Base-by-base conservation (phyloP, 2,888 invertebrate species). In the Chymomyza fuscimana region DNA sequence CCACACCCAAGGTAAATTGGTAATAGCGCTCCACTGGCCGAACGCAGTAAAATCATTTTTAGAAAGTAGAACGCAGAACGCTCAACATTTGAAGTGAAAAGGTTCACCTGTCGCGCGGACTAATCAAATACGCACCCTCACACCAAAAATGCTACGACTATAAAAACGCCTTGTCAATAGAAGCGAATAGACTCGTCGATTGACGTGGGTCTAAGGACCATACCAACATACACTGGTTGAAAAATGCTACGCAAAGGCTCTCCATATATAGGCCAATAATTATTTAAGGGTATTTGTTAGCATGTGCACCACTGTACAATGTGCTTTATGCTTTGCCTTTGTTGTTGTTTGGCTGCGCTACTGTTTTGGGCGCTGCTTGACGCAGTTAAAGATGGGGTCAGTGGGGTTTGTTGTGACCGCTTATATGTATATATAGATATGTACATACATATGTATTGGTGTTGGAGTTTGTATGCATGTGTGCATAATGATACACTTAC, bases 61-160 rank as follows among this genome's bases (percentile, higher is more conserved):
- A 63, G 52, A 67, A 61, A 69, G 15, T 29, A 70, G 69, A 72
- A 65, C 61, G n/a, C 32, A 22, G 19, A 22, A 58, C 9, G 58
- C 25, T 15, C 22, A 63, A 65, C 70, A 71, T 52, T 68, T 59
- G 63, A 68, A 77, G 81, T 73, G 86, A 81, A 88, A 78, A 73
- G 40, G 61, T 72, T 76, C 74, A 75, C 75, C 81, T 79, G 76
- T 72, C 74, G 63, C 22, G 52, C 15, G 54, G 22, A 29, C 63
- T 59, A 60, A 67, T 72, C 64, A 71, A 65, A 67, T 56, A 70
- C 32, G 52, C 46, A 68, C 25, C 10, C 51, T 15, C 58, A 5
- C 0, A 15, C 58, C 25, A 12, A 12, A 46, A 46, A 60, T 65
- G 69, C 71, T 63, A 71, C 72, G 76, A 79, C 73, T 58, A 71